Conservation (phyloP, 92 coral and sea anemone genomes). For the Nematostella vectensis region DNA sequence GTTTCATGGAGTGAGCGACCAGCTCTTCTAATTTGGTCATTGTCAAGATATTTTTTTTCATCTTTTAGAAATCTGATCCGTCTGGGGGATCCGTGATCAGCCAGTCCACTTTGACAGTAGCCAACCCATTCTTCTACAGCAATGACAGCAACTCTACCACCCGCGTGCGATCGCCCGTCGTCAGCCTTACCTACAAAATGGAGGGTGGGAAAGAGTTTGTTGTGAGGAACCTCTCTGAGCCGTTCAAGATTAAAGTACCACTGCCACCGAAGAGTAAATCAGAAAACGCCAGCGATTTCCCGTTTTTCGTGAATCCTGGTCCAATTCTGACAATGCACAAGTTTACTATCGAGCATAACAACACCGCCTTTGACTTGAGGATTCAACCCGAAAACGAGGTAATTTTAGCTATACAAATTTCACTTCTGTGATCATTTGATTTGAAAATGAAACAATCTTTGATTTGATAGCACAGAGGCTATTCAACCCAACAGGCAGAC, state of each 20-base stretch:
- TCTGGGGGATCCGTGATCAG: no score
- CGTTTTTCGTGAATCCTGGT: slow-evolving; percentile 28
- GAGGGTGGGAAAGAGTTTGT: slow-evolving; percentile 20
- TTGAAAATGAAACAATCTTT: no score
- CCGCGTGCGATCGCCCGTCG: slow-evolving; percentile 21
- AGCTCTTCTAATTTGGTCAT: no score
- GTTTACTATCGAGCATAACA: slow-evolving; percentile 20
- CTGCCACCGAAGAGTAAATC: not conserved
- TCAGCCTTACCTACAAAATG: slow-evolving; percentile 27
- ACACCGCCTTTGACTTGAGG: slow-evolving; percentile 43
- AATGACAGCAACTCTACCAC: slow-evolving; percentile 8
- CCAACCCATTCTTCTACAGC: slow-evolving; percentile 35
- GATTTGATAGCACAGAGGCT: no score
- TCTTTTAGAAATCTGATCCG: no score
- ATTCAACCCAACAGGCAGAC: no score
- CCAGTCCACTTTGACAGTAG: slow-evolving; percentile 1
- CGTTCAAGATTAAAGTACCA: slow-evolving; percentile 35
- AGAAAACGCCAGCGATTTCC: not conserved
- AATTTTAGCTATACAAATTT: no score
- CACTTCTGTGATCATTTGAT: no score
- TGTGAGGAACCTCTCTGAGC: slow-evolving; percentile 10
- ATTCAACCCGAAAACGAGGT: slow-evolving; percentile 19
- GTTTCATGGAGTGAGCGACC: no score
- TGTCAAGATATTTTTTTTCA: no score
- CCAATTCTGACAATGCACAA: slow-evolving; percentile 23